A percentile compares a stretch with the other conserved stretches of the same genome.
Evolutionary conservation across 2,113 vertebrate genomes (phyloP).

Genomic region (Struthidea cinerea): DNA sequence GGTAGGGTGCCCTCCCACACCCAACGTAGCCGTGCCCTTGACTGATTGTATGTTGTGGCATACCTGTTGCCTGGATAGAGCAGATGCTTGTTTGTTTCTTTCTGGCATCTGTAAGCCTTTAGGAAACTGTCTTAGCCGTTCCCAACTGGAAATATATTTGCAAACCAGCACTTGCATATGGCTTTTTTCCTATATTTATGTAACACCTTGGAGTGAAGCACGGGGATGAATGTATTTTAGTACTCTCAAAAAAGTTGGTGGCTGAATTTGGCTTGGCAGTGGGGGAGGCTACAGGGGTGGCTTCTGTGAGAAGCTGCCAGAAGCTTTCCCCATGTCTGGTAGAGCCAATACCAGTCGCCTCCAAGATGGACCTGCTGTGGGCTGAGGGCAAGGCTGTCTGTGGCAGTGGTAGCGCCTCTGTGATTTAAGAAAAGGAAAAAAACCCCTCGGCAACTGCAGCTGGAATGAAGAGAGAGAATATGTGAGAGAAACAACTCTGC

Average conservation of each 20-base stretch:
- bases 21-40: fast-evolving
- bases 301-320: neutral
- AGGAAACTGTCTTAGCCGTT: neutral
- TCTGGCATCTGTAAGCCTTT: neutral
- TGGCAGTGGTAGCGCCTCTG: no score
- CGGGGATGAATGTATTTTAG: neutral
- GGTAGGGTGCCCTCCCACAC: neutral
- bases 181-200: neutral
- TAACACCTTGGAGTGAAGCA: neutral
- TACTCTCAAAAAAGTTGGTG: neutral
- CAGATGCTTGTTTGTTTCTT: neutral
- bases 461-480: neutral
- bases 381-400: no score
- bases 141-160: neutral
- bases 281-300: neutral
- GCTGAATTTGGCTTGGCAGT: neutral
- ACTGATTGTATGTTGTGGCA: neutral
- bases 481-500: neutral
- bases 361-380: neutral
- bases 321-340: neutral
- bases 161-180: neutral
- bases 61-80: neutral
- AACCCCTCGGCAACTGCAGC: neutral
- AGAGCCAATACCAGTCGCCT: neutral
- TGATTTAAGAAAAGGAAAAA: neutral